phyloP scores from a whole-genome alignment of 2,888 invertebrate species.

The Drosophila cracens region DNA sequence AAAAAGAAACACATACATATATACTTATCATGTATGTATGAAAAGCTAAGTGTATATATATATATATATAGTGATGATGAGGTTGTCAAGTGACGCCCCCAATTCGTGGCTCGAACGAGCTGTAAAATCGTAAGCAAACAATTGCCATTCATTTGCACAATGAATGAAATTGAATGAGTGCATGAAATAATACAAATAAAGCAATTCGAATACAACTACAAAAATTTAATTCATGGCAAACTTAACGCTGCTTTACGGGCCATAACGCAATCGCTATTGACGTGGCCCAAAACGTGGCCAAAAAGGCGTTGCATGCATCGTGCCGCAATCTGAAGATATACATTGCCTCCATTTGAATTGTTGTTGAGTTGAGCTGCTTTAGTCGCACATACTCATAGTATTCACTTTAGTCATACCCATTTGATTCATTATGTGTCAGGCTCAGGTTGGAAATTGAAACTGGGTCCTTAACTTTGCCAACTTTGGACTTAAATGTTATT shows the following conservation, averaged over 20 bases:
- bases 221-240: slow-evolving; percentile 25
- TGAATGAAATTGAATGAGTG: slow-evolving; percentile 69
- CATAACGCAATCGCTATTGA: slow-evolving; percentile 39
- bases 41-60: not conserved
- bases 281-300: slow-evolving; percentile 13
- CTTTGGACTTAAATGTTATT: too few species aligned
- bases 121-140: slow-evolving; percentile 55
- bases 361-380: not conserved
- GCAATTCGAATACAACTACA: slow-evolving; percentile 20
- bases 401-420: slow-evolving; percentile 18
- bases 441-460: not conserved
- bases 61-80: slow-evolving; percentile 7
- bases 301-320: slow-evolving; percentile 50
- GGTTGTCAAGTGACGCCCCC: slow-evolving; percentile 44
- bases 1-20: not conserved
- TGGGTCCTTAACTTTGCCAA: slow-evolving; percentile 2
- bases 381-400: slow-evolving; percentile 13
- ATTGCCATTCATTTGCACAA: slow-evolving; percentile 71
- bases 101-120: slow-evolving; percentile 47
- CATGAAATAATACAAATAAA: slow-evolving; percentile 45
- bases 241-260: slow-evolving; percentile 8
- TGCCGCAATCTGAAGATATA: slow-evolving; percentile 27
- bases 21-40: not conserved
- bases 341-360: slow-evolving; percentile 7
- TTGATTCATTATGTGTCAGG: not conserved